Evolutionary conservation across 2,888 invertebrate species (phyloP), one percentile per base, ranked within the genome.

Genomic region (Mythimna ferrago): DNA sequence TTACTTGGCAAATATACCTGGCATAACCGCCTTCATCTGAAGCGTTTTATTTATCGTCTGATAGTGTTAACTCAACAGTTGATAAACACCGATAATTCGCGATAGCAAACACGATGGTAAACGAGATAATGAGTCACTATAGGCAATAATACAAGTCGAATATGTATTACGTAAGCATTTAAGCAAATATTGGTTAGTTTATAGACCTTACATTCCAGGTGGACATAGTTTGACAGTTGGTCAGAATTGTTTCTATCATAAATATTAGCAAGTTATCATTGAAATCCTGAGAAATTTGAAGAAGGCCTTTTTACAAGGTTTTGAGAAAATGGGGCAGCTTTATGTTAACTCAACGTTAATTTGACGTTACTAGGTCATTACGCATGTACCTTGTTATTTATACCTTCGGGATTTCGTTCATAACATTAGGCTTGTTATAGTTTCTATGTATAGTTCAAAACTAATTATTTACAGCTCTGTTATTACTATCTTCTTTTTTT

Each of bases 11-110:
- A 66, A 71, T 76, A 73, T 66, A 56, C 21, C 35, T 16, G 44
- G n/a, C 70, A 72, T 71, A 63, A 77, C 69, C 72, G 75, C 73
- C 75, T 66, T 66, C 66, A 48, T 70, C 65, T 68, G 68, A 81
- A 83, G 68, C 71, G 64, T 58, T 83, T 68, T 71, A 73, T 81
- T 71, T 84, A 81, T 81, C 85, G 62, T n/a, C 51, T 53, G 51
- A 53, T 53, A 16, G 53, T 63, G 81, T 76, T 86, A 86, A 62
- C 60, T 69, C 41, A 65, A 56, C 71, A 66, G 69, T 68, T 63
- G 86, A 85, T 86, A 85, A 80, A 74, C 70, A 66, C 66, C 56
- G 86, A 85, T 85, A 81, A 78, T 76, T 66, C 63, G 67, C 57
- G 85, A 85, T 84, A 79, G 48, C 44, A 57, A 38, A 80, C 65